Percentiles rank a stretch among this genome's conserved stretches.
Conservation (phyloP, 2,797 vertebrate species). For the Percopsis omiscomaycus region DNA sequence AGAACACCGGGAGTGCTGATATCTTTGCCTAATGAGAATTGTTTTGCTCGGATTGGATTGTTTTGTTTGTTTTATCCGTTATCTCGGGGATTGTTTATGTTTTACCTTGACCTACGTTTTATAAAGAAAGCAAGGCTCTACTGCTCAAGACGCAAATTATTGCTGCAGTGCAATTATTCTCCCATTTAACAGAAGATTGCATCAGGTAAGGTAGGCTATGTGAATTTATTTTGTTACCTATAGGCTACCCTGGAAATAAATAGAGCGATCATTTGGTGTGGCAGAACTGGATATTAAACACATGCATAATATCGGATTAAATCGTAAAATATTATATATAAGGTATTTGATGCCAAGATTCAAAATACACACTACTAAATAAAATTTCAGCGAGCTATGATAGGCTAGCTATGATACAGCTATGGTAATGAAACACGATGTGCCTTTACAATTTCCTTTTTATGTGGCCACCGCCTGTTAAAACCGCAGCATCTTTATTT, state of each 20-base stretch:
- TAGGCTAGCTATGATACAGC: background rate
- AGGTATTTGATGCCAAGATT: no score
- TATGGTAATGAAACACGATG: background rate
- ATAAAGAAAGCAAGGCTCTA: conserved; percentile 43
- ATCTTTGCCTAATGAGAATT: conserved; percentile 30
- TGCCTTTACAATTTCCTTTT: background rate
- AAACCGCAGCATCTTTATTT: conserved; percentile 24
- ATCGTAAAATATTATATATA: no score
- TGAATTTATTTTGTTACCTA: background rate
- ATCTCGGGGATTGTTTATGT: conserved; percentile 53
- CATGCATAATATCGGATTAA: no score
- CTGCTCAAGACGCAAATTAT: conserved; percentile 37
- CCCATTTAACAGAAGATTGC: conserved; percentile 34
- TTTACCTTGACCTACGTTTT: conserved; percentile 43
- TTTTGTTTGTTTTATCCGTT: conserved; percentile 34
- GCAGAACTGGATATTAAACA: no score
- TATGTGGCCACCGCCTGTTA: conserved; percentile 53
- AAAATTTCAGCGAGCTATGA: no score
- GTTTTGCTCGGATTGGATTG: conserved; percentile 45
- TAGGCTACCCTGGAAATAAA: background rate
- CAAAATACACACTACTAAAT: no score
- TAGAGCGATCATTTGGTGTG: no score
- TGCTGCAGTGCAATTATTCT: conserved; percentile 41
- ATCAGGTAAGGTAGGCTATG: conserved; percentile 62
- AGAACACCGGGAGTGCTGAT: conserved; percentile 52